Evolutionary conservation across 2,888 invertebrate species (phyloP), one percentile per base, ranked within the genome.

Genomic region (Lycaena phlaeas): DNA sequence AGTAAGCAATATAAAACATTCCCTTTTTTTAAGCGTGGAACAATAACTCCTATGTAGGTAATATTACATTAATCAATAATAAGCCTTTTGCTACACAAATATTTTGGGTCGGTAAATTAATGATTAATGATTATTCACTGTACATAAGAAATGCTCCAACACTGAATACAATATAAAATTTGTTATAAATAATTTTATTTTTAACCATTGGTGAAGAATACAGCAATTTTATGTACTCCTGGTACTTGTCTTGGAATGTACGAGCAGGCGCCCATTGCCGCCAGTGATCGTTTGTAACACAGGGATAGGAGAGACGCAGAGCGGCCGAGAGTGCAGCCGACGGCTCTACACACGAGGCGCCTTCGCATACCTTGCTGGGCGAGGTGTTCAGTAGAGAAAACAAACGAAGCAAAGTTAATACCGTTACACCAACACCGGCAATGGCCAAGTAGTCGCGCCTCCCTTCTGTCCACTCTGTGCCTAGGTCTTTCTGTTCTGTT

Each of bases 281-380:
- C 76, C 72, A 78, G 74, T 79, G 70, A 77, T 79, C 59, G 59
- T 79, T 63, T 82, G 69, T 82, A 76, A 77, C 81, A 84, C 87
- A 87, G 86, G 86, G 86, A 84, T 81, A 85, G 82, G 72, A 67
- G 82, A 64, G 68, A 50, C 43, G 67, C 59, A 30, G 79, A 74
- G 75, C 79, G 71, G 69, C 76, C 75, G 51, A 69, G 75, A 2
- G 63, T 66, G 57, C 73, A 75, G 69, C 73, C 73, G 50, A 57
- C 73, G 37, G 86, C 89, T 55, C 86, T 88, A 52, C 90, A 89
- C 86, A 88, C 87, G 84, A 88, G 92, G 76, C 89, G 91, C 63
- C 90, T 92, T 74, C 90, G 92, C 82, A 90, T 92, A 68, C 92
- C 92, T 67, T 89, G 92, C 79, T 92, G 92, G 92, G 90, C 92